phyloP scores from a whole-genome alignment of 2,113 vertebrate species.

The Halichoeres trimaculatus region DNA sequence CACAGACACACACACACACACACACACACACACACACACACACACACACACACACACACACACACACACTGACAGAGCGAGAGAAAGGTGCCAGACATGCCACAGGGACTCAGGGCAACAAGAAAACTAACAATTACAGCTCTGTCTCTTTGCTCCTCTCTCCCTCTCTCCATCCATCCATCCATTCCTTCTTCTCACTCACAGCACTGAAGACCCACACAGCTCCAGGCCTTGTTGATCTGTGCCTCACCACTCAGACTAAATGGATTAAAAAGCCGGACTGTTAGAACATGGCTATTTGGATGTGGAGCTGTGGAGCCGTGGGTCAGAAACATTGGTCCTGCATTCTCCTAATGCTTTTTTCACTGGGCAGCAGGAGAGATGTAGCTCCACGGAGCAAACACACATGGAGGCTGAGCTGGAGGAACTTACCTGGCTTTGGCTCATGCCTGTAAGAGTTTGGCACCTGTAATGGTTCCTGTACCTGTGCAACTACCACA shows the following conservation, averaged over 20 bases:
- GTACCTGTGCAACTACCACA: background rate
- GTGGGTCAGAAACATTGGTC: background rate
- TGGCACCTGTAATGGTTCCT: too few species aligned
- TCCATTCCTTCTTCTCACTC: constrained; percentile 9
- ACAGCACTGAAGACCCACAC: constrained; percentile 28
- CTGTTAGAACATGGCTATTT: background rate
- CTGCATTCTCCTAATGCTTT: background rate
- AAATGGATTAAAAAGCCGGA: constrained; percentile 34
- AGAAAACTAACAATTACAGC: constrained; percentile 73
- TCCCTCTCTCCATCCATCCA: constrained; percentile 7
- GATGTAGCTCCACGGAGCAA: background rate
- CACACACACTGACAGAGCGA: constrained; percentile 4
- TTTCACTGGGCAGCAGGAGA: background rate
- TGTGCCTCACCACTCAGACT: constrained; percentile 18
- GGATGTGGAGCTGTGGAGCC: constrained; percentile 4
- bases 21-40: background rate
- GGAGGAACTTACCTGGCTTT: background rate
- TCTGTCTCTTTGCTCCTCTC: constrained; percentile 38
- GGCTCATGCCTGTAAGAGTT: too few species aligned
- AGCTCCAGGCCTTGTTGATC: too few species aligned
- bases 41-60: constrained; percentile 3
- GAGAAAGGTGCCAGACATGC: constrained; percentile 67
- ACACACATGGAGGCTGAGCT: background rate
- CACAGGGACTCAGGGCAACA: constrained; percentile 60
- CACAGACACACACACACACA: too few species aligned